Evolutionary conservation across 2,797 vertebrate species (phyloP), one percentile per base, ranked within the genome.

Genomic region (Thunnus albacares): DNA sequence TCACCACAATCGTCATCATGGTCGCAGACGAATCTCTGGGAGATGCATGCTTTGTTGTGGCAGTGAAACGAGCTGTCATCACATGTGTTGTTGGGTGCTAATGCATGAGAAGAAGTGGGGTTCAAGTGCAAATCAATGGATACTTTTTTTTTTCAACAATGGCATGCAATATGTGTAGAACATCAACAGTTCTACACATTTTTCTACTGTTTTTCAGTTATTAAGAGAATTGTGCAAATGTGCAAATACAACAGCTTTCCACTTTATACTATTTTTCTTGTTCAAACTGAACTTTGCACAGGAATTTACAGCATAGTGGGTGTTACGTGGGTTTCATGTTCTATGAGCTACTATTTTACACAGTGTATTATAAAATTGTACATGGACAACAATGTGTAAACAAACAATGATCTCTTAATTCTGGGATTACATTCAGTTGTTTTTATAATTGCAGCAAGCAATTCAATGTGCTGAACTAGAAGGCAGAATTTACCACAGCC

Each of bases 1-100:
- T 99, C 98, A 58, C 97, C 97, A 69, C 98, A 99, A 93, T 99
- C 98, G 2, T 99, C 96, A 60, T 99, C 98, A 17, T 97, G 97
- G 88, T 99, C 98, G 68, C 98, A 99, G 14, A 99, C 96, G 66
- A 98, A 99, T 30, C 96, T 94, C 74, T 97, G 97, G 67, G 98
- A 96, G 92, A 99, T 96, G 93, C 98, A 99, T 5, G 96, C 95
- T 92, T 97, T 96, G 95, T 99, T 99, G 76, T 14, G 95, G 92
- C 98, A 99, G 92, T 90, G 95, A 93, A 99, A 99, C 55, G 98
- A 93, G 83, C 96, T 98, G 93, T 98, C 97, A 61, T 99, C 98
- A 86, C 98, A 99, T 7, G 97, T 98, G 92, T 97, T 99, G 95
- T 99, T 98, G 83, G 98, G 98, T 62, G 97, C 98, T 99, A 91